A percentile compares a stretch with the other conserved stretches of the same genome.
Evolutionary conservation across 2,113 vertebrate genomes (phyloP).

Genomic region (Murina feae): DNA sequence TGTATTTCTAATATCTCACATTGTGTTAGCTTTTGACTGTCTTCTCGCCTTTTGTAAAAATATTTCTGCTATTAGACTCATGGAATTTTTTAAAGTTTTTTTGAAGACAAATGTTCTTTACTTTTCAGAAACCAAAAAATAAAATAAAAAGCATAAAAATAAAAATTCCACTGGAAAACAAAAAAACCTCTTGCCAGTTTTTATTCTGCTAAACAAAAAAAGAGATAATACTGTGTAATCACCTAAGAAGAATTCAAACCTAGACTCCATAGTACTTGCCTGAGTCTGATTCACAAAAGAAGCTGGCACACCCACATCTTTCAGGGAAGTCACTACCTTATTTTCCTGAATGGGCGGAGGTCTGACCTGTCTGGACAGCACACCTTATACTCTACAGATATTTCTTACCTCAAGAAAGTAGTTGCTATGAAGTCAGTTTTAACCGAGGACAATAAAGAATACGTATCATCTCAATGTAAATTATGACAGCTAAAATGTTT

Average conservation of each 20-base stretch:
- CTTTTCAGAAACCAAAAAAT: neutral
- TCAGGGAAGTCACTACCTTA: neutral
- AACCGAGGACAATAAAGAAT: neutral
- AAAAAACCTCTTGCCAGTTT: neutral
- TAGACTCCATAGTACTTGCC: neutral
- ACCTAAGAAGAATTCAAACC: neutral
- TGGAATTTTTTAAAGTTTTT: neutral
- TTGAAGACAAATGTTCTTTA: neutral
- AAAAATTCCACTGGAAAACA: neutral
- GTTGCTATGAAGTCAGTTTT: conserved; percentile 34
- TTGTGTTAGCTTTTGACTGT: neutral
- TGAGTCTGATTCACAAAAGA: neutral
- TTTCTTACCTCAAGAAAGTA: neutral
- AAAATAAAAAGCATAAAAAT: neutral
- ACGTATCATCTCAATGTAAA: neutral
- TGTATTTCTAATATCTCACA: neutral
- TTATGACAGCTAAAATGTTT: neutral
- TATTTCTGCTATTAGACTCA: neutral
- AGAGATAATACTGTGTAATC: neutral
- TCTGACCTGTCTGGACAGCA: neutral
- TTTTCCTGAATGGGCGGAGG: neutral
- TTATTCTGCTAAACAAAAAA: conserved; percentile 22
- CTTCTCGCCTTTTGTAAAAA: neutral
- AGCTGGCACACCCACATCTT: neutral
- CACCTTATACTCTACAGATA: neutral